These are phyloP conservation scores for Axinella damicornis DNA, from an alignment of 37 sponge, comb jelly and placozoan genomes.

Conservation along the genomic window DNA sequence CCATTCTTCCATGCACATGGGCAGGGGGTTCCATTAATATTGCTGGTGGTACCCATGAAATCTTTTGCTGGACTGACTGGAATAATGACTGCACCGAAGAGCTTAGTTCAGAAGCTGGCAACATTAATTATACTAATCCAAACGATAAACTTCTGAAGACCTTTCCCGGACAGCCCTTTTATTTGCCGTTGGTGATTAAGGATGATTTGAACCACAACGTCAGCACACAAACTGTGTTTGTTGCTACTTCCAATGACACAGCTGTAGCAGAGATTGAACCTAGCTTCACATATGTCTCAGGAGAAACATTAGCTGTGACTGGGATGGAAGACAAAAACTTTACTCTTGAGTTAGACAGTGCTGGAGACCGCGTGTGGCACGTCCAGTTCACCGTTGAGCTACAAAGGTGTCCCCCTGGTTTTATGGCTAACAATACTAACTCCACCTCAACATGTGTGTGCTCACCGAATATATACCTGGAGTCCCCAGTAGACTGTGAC, in stretches of 20 bases:
- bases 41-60: no score
- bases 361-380: no score
- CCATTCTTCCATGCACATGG: slow-evolving; percentile 51
- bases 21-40: slow-evolving; percentile 4
- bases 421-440: no score
- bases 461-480: no score
- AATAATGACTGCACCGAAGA: not conserved
- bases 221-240: not conserved
- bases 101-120: slow-evolving; percentile 20
- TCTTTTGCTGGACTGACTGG: slow-evolving; percentile 30
- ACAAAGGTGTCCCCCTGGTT: no score
- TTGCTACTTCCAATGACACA: no score
- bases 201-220: slow-evolving; percentile 4
- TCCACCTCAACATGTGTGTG: no score
- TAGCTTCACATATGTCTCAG: not conserved
- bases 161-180: slow-evolving; percentile 28
- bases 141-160: no score
- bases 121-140: no score
- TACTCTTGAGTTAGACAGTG: not conserved
- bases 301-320: not conserved
- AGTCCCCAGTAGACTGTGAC: no score
- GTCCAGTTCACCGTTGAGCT: no score
- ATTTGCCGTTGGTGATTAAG: not conserved
- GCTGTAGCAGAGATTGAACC: no score
- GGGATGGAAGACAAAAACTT: not conserved